Evolutionary conservation across 2,113 vertebrate genomes (phyloP).

Genomic region (Hirundichthys speculiger): DNA sequence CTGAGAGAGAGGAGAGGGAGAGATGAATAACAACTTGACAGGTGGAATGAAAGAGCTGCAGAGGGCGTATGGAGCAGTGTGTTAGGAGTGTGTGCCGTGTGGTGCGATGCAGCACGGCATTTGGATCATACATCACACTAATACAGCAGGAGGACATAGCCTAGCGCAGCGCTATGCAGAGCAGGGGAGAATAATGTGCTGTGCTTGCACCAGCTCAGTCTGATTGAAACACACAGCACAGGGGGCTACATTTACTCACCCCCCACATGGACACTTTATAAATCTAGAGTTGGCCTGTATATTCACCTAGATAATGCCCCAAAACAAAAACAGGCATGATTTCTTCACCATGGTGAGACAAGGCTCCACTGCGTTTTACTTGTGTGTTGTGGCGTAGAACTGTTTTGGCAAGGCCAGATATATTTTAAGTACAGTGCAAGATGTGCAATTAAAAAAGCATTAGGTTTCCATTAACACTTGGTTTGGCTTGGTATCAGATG

Average conservation of each 20-base stretch:
- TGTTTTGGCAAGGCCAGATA: conserved; percentile 17
- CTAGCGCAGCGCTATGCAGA: conserved; percentile 79
- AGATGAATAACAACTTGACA: conserved; percentile 77
- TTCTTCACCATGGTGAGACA: conserved; percentile 50
- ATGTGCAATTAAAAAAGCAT: conserved; percentile 59
- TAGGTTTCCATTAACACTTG: conserved; percentile 32
- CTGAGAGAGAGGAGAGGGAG: conserved; percentile 36
- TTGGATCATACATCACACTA: conserved; percentile 78
- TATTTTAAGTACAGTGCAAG: conserved; percentile 17
- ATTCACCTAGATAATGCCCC: conserved; percentile 53
- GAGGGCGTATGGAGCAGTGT: conserved; percentile 67
- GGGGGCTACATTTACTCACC: conserved; percentile 65
- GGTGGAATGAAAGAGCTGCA: conserved; percentile 70
- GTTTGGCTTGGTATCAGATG: conserved; percentile 37
- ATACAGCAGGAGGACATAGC: conserved; percentile 77
- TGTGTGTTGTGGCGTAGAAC: conserved; percentile 20
- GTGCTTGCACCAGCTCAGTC: conserved; percentile 75
- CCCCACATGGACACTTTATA: conserved; percentile 68
- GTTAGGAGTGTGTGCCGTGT: conserved; percentile 60
- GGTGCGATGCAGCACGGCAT: conserved; percentile 61
- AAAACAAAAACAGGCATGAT: conserved; percentile 51
- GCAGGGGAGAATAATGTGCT: conserved; percentile 77
- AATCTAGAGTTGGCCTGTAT: conserved; percentile 60
- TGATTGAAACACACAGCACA: conserved; percentile 76
- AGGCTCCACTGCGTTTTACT: conserved; percentile 7